These are phyloP conservation scores for Perizoma affinitatum DNA, from an alignment of 2,888 invertebrate species.

Conservation along the genomic window DNA sequence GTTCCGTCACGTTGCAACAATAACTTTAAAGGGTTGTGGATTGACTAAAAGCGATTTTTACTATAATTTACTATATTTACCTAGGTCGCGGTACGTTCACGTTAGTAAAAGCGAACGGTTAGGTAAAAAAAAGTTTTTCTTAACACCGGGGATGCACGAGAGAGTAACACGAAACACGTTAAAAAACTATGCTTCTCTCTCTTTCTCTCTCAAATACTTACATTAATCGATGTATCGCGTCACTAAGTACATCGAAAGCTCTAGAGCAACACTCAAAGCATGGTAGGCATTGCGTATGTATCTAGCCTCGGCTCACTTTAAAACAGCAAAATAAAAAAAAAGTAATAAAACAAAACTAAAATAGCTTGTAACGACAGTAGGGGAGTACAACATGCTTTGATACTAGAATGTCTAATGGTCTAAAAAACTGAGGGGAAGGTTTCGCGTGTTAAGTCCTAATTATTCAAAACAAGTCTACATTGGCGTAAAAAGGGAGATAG, in stretches of 20 bases:
- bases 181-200: slow-evolving; percentile 41
- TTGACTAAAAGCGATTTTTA: slow-evolving; percentile 64
- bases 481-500: slow-evolving; percentile 65
- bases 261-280: slow-evolving; percentile 79
- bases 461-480: slow-evolving; percentile 43
- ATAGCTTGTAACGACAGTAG: slow-evolving; percentile 50
- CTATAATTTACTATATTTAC: slow-evolving; percentile 46
- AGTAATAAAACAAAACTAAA: slow-evolving; percentile 45
- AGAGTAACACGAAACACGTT: slow-evolving; percentile 44
- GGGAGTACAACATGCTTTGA: slow-evolving; percentile 75
- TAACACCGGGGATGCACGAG: slow-evolving; percentile 82
- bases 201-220: slow-evolving; percentile 72
- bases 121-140: slow-evolving; percentile 58
- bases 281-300: slow-evolving; percentile 57
- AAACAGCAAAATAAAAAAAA: slow-evolving; percentile 53
- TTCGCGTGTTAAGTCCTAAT: slow-evolving; percentile 47
- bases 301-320: slow-evolving; percentile 58
- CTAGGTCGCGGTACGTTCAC: slow-evolving; percentile 62
- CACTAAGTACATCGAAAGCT: slow-evolving; percentile 55
- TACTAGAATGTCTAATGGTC: slow-evolving; percentile 41
- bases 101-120: slow-evolving; percentile 82
- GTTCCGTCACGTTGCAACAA: slow-evolving; percentile 74
- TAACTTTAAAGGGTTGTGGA: slow-evolving; percentile 79
- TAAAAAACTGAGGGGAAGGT: slow-evolving; percentile 26
- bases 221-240: slow-evolving; percentile 46